phyloP scores from a whole-genome alignment of 1,140 invertebrate genomes.

The Catajapyx aquilonaris region DNA sequence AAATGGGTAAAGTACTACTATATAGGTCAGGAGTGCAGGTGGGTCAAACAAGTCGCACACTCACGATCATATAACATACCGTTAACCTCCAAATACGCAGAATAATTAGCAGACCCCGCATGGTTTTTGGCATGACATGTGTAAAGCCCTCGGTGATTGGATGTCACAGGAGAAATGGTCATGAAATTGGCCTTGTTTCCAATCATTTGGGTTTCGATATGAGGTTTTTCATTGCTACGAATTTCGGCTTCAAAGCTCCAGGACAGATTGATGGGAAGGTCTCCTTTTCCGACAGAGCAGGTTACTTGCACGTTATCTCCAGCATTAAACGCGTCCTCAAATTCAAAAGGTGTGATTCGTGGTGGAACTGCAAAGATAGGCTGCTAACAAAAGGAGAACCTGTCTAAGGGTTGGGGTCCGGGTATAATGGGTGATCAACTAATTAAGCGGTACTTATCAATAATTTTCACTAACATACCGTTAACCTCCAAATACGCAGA shows the following conservation, averaged over 20 bases:
- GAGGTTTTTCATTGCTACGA: conserved; percentile 31
- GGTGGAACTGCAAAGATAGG: conserved; percentile 36
- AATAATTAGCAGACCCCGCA: conserved; percentile 41
- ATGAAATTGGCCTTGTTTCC: conserved; percentile 37
- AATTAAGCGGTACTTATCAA: too few relatives aligned
- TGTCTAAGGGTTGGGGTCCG: too few relatives aligned
- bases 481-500: not conserved
- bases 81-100: conserved; percentile 31
- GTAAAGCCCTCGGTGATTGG: conserved; percentile 37
- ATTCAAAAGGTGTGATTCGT: conserved; percentile 51
- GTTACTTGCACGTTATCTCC: conserved; percentile 52
- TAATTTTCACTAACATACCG: conserved; percentile 18
- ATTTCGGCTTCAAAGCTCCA: conserved; percentile 47
- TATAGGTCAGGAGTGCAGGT: too few relatives aligned
- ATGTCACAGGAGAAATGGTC: conserved; percentile 43
- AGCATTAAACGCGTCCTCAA: conserved; percentile 55
- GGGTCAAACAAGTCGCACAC: too few relatives aligned
- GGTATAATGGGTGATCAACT: too few relatives aligned
- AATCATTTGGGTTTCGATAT: conserved; percentile 25
- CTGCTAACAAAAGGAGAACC: too few relatives aligned
- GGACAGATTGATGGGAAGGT: conserved; percentile 46
- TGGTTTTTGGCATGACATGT: conserved; percentile 39
- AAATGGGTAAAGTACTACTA: too few relatives aligned
- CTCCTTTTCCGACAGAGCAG: conserved; percentile 55
- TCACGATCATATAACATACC: too few relatives aligned